These are phyloP conservation scores for Oryzias curvinotus DNA, from an alignment of 2,113 vertebrate species.

Conservation along the genomic window DNA sequence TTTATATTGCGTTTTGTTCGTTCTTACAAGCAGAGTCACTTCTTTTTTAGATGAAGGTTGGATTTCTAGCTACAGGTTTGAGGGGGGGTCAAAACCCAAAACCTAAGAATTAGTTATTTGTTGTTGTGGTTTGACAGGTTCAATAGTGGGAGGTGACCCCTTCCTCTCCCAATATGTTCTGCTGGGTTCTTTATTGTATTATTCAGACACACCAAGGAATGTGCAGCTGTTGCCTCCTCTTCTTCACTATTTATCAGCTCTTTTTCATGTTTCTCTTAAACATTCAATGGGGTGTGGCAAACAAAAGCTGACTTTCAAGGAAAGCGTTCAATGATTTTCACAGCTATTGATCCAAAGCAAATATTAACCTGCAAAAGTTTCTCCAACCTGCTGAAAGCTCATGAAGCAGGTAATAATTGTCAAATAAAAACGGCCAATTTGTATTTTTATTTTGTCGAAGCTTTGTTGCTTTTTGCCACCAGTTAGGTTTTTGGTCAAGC, in stretches of 20 bases:
- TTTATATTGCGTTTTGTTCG: no score
- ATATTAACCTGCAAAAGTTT: no score
- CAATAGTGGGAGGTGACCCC: no score
- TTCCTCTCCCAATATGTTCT: no score
- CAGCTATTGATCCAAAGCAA: no score
- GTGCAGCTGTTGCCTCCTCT: constrained; percentile 16
- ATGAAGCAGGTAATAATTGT: constrained; percentile 6
- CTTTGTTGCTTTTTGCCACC: constrained; percentile 13
- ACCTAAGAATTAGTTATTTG: no score
- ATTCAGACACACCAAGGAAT: constrained; percentile 41
- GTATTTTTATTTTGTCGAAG: constrained; percentile 9
- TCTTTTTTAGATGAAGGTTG: no score
- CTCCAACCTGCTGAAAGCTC: background rate
- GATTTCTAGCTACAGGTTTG: no score
- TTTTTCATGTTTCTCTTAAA: constrained; percentile 3
- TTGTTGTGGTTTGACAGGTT: no score
- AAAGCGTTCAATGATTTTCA: background rate
- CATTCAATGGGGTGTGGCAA: constrained; percentile 3
- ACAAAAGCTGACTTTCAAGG: constrained; percentile 3
- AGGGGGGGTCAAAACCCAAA: no score
- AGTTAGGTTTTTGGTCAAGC: constrained; percentile 21
- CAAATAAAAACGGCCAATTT: background rate
- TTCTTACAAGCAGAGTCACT: no score
- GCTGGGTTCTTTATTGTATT: background rate
- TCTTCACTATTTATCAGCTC: constrained; percentile 13